Conservation (phyloP, 2,113 vertebrate species). For the Raphicerus campestris region DNA sequence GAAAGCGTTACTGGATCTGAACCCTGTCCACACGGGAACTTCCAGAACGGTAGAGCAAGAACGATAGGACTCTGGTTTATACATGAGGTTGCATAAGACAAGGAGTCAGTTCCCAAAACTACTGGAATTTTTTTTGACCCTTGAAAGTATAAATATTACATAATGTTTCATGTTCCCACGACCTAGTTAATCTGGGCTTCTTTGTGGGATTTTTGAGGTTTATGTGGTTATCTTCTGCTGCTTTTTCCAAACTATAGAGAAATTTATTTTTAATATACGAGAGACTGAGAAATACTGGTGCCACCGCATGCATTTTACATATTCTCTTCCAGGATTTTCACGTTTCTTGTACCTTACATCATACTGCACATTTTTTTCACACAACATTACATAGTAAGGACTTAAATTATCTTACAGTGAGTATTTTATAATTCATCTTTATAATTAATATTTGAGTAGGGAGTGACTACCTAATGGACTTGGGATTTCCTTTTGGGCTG, state of each 20-base stretch:
- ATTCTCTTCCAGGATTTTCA: background rate
- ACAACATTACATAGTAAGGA: background rate
- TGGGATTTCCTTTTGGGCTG: background rate
- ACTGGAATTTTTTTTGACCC: background rate
- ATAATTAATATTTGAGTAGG: background rate
- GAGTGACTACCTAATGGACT: background rate
- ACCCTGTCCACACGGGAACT: background rate
- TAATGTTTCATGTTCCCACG: background rate
- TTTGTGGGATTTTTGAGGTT: background rate
- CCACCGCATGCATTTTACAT: background rate
- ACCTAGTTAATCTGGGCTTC: background rate
- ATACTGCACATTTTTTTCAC: background rate
- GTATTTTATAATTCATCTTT: background rate
- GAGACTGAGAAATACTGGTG: background rate
- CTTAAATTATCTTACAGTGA: background rate
- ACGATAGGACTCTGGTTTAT: rapidly evolving
- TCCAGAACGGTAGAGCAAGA: background rate
- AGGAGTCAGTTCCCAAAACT: too few relatives aligned
- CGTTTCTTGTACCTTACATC: background rate
- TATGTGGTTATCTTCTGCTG: background rate
- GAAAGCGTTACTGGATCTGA: background rate
- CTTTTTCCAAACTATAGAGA: background rate
- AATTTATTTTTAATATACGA: background rate
- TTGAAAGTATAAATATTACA: background rate
- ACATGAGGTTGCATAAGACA: rapidly evolving